Evolutionary conservation across 2,113 vertebrate species (phyloP).

Genomic region (Cyprinodon tularosa): DNA sequence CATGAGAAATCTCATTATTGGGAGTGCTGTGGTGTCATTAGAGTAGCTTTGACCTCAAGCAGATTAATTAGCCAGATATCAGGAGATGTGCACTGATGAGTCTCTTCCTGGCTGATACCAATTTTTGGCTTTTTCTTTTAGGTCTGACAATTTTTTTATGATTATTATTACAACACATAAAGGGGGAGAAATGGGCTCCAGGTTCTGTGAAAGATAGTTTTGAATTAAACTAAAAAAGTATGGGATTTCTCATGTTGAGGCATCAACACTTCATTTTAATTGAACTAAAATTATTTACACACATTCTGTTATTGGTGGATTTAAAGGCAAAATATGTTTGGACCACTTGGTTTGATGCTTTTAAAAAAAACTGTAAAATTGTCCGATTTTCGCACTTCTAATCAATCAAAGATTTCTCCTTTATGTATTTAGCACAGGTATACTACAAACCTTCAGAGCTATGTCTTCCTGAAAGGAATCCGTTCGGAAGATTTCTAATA

Average conservation of each 20-base stretch:
- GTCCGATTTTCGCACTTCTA: background rate
- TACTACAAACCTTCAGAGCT: conserved; percentile 54
- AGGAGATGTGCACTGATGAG: background rate
- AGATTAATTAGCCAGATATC: conserved; percentile 53
- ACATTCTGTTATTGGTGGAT: background rate
- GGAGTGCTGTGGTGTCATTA: conserved; percentile 78
- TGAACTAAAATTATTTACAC: background rate
- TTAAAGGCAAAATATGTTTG: background rate
- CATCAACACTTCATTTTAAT: background rate
- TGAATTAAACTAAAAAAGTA: background rate
- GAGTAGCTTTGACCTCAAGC: conserved; percentile 59
- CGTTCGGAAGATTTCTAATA: conserved; percentile 25
- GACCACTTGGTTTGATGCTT: background rate
- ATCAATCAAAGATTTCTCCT: conserved; percentile 51
- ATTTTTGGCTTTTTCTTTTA: background rate
- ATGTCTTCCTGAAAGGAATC: conserved; percentile 66
- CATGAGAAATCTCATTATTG: conserved; percentile 76
- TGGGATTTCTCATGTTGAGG: background rate
- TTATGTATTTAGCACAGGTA: conserved; percentile 40
- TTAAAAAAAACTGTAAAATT: background rate
- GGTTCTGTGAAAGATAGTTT: background rate
- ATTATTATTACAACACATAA: background rate
- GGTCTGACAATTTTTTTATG: background rate
- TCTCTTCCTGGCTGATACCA: background rate
- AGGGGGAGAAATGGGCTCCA: background rate